Evolutionary conservation across 2,888 invertebrate species (phyloP), one percentile per base, ranked within the genome.

Genomic region (Hyalella azteca): DNA sequence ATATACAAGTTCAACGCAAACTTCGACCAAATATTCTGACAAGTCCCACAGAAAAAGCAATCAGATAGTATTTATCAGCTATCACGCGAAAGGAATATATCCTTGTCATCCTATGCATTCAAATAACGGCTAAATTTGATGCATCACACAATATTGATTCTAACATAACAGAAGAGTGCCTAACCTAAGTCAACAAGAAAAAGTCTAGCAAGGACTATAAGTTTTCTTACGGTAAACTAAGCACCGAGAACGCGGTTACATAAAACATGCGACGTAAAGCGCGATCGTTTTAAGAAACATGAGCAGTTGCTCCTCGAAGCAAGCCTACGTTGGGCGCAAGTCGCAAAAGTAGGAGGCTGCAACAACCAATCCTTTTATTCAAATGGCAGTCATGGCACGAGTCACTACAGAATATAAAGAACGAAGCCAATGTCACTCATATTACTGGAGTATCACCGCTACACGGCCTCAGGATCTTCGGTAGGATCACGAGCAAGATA

Each of bases 281-380:
- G 29, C 54, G 54, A 54, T 54, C 54, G 54, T 29, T 29, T 49
- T 29, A 26, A 26, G 54, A 54, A 54, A 54, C 54, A 54, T 54
- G 54, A 54, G 54, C 54, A 11, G 54, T 29, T 3, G 54, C 29
- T 54, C 54, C 13, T 50, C 29, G 54, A 29, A 54, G 26, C 54
- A 29, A 54, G 29, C 54, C 4, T 9, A 29, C 26, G 54, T 3
- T 9, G 26, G 4, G 26, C 54, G 9, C 22, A 29, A 22, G 54
- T 54, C 54, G 26, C 54, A 26, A 5, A 29, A 26, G 26, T 54
- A 0, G 54, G 29, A 29, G 54, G 9, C 54, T 26, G 66, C 66
- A 66, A 36, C 13, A 66, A 36, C 36, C 66, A 66, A 66, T 66
- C 66, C 66, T 66, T 66, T 66, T 66, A 66, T 66, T 66, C 66